A percentile compares a stretch with the other conserved stretches of the same genome.
Conservation (phyloP, 2,113 vertebrate genomes). For the Bettongia penicillata region DNA sequence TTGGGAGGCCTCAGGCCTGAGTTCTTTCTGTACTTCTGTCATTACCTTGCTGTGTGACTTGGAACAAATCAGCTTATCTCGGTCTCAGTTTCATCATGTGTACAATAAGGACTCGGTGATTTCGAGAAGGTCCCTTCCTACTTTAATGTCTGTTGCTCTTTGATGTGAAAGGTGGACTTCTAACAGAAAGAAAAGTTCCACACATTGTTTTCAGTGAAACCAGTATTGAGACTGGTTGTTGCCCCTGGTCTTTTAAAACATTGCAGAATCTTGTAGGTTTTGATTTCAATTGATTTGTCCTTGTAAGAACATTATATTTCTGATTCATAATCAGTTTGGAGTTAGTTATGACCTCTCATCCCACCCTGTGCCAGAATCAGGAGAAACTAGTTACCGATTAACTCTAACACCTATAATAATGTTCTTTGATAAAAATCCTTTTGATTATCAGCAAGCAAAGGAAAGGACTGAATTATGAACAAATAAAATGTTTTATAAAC, state of each 20-base stretch:
- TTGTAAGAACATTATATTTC: background rate
- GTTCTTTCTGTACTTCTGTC: background rate
- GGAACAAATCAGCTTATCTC: background rate
- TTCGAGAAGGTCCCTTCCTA: background rate
- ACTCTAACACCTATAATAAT: background rate
- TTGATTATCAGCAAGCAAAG: conserved; percentile 9
- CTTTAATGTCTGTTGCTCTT: background rate
- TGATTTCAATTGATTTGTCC: conserved; percentile 5
- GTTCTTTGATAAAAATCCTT: conserved; percentile 41
- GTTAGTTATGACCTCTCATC: background rate
- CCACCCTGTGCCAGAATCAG: background rate
- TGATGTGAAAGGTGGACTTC: no score
- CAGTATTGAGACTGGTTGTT: background rate
- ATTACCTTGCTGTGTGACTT: background rate
- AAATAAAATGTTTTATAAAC: conserved; percentile 19
- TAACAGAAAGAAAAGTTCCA: background rate
- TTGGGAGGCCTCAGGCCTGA: background rate
- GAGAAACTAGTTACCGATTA: conserved; percentile 31
- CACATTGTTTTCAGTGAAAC: background rate
- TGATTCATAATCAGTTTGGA: background rate
- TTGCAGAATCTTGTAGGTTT: background rate
- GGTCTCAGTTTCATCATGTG: conserved; percentile 5
- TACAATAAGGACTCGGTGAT: background rate
- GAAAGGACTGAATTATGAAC: conserved; percentile 13
- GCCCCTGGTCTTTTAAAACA: background rate